A percentile compares a stretch with the other conserved stretches of the same genome.
Conservation (phyloP, 2,797 vertebrate genomes). For the Pangasius larnaudii region DNA sequence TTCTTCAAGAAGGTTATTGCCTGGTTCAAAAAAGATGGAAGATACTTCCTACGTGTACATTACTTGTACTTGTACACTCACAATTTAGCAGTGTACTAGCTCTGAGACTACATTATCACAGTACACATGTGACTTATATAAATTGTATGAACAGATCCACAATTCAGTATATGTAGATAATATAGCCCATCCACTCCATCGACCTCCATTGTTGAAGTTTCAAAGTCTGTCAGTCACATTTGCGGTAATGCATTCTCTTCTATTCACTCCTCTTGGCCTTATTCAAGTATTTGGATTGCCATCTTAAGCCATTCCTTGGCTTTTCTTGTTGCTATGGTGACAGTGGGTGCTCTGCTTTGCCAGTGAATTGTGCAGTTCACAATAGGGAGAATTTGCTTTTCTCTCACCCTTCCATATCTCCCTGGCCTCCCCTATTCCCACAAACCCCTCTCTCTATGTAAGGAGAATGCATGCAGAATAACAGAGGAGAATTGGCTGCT, state of each 20-base stretch:
- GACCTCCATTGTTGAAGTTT: slow-evolving; percentile 9
- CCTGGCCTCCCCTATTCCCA: slow-evolving; percentile 27
- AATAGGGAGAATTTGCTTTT: slow-evolving; percentile 54
- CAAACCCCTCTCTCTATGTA: slow-evolving; percentile 44
- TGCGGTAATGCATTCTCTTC: background rate
- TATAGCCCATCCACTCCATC: background rate
- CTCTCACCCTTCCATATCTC: slow-evolving; percentile 33
- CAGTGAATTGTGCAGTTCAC: slow-evolving; percentile 58
- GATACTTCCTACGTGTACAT: background rate
- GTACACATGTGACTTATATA: background rate
- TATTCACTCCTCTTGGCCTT: slow-evolving; percentile 40
- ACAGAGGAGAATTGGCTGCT: slow-evolving; percentile 59
- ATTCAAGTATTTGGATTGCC: slow-evolving; percentile 62
- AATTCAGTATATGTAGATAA: background rate
- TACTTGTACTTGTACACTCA: background rate
- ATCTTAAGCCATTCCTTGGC: slow-evolving; percentile 62
- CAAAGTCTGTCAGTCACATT: slow-evolving; percentile 2
- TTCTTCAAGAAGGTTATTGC: background rate
- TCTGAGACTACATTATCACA: background rate
- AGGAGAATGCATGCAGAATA: slow-evolving; percentile 49
- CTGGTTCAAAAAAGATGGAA: background rate
- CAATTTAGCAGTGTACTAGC: background rate
- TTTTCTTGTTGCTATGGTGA: slow-evolving; percentile 70
- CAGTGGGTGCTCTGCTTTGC: slow-evolving; percentile 44
- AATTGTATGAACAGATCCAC: background rate